A percentile compares a stretch with the other conserved stretches of the same genome.
These are phyloP conservation scores for Brachionus angularis DNA, from an alignment of 1,140 invertebrate genomes.

Conservation along the genomic window DNA sequence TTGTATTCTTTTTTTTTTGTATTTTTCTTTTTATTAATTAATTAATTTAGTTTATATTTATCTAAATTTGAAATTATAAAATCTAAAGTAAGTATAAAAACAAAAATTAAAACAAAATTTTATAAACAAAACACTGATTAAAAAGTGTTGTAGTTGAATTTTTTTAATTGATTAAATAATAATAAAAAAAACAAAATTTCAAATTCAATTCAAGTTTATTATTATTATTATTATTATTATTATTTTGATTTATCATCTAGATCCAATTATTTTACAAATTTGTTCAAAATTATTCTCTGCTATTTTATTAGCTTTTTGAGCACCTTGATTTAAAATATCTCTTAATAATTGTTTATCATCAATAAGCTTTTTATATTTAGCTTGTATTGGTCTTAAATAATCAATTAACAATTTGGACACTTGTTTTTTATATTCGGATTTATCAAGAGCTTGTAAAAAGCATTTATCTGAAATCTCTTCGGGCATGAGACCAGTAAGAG, in stretches of 20 bases:
- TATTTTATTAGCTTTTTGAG: constrained; percentile 6
- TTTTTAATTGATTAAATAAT: no score
- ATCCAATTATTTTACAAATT: constrained; percentile 30
- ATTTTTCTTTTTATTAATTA: no score
- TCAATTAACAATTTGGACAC: constrained; percentile 3
- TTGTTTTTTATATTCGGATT: constrained; percentile 23
- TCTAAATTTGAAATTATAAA: neutral
- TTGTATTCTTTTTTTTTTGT: no score
- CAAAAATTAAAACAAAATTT: neutral
- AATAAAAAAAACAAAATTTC: no score
- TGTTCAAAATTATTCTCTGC: constrained; percentile 31
- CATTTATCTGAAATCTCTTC: constrained; percentile 57
- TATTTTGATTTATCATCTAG: neutral
- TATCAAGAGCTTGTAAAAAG: neutral
- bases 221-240: no score
- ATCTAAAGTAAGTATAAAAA: neutral
- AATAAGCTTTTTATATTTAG: constrained; percentile 23
- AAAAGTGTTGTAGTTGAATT: no score
- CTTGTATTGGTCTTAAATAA: constrained; percentile 9
- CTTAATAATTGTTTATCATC: neutral
- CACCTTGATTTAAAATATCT: neutral
- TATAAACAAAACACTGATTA: neutral
- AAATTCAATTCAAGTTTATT: no score
- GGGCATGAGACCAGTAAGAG: constrained; percentile 65
- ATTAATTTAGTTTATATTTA: neutral